Conservation (phyloP, 2,888 invertebrate genomes). For the Asteroscopus sphinx region DNA sequence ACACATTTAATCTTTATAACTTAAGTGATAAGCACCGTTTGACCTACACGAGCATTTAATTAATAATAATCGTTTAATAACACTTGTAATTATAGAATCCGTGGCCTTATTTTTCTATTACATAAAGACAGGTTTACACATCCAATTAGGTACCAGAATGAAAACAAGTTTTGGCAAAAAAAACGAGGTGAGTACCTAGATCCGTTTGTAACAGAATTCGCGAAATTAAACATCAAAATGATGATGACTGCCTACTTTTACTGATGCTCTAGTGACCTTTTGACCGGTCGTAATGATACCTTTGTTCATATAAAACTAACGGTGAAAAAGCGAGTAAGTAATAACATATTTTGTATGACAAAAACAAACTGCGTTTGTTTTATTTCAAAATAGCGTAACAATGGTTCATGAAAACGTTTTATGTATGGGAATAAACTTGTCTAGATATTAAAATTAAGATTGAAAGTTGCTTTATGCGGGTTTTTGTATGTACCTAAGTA, state of each 20-base stretch:
- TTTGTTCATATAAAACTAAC: constrained; percentile 46
- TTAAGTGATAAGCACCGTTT: background rate
- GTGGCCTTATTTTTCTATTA: constrained; percentile 26
- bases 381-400: constrained; percentile 30
- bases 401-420: constrained; percentile 35
- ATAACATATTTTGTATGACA: constrained; percentile 19
- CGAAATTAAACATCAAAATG: constrained; percentile 28
- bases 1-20: too few relatives aligned
- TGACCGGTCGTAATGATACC: constrained; percentile 46
- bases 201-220: constrained; percentile 7
- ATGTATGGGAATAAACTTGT: constrained; percentile 33
- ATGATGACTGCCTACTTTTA: constrained; percentile 54
- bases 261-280: constrained; percentile 54
- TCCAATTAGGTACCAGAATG: background rate
- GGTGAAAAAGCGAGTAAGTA: constrained; percentile 23
- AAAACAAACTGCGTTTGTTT: constrained; percentile 18
- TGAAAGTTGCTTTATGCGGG: constrained; percentile 15
- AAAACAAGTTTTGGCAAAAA: constrained; percentile 13
- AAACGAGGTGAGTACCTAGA: too few relatives aligned
- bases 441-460: constrained; percentile 9
- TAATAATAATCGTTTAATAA: background rate
- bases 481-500: too few relatives aligned
- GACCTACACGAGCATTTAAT: background rate
- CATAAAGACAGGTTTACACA: constrained; percentile 9
- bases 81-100: constrained; percentile 1